Evolutionary conservation across 2,797 vertebrate species (phyloP), one percentile per base, ranked within the genome.

Genomic region (Bufotes viridis): DNA sequence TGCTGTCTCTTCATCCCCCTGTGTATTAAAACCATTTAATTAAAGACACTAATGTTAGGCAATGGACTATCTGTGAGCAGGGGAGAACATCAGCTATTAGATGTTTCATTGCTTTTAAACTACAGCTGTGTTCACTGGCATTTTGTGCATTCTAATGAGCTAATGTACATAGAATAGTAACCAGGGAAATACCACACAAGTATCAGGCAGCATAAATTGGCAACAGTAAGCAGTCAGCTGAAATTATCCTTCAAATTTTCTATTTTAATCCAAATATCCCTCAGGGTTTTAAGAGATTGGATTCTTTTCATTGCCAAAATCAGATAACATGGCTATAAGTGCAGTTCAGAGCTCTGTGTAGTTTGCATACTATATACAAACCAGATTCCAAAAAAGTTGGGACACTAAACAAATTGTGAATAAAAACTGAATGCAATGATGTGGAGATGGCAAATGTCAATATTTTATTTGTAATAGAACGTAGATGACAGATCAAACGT

Each of bases 101-200:
- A 85, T 78, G 42, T 42, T 42, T 42, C 42, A 42, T 42, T 42
- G 42, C 42, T 42, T 42, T 42, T 42, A 42, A 42, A 42, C 42
- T 42, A 42, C 75, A 78, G 61, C 84, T 78, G 74, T 86, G 42
- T 74, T 86, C n/a, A 42, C 69, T 75, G 20, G 53, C 22, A 58
- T 84, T 84, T 84, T 58, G 3, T 84, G 55, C 82, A 58, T 58
- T 57, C 15, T 86, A 86, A 57, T 86, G 34, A 79, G 42, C 61
- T 79, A 20, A 69, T 29, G 57, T 63, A 69, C 18, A 69, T 24
- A 69, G 57, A 69, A 79, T 42, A 42, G 42, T 79, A 67, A 49
- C 72, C 57, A 51, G 58, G 60, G n/a, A 79, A 57, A 69, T 78
- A 13, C 61, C 53, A 57, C 29, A 15, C 34, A 34, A 76, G 42